Base-by-base conservation (phyloP, 2,888 invertebrate genomes). In the Heliconius sara region DNA sequence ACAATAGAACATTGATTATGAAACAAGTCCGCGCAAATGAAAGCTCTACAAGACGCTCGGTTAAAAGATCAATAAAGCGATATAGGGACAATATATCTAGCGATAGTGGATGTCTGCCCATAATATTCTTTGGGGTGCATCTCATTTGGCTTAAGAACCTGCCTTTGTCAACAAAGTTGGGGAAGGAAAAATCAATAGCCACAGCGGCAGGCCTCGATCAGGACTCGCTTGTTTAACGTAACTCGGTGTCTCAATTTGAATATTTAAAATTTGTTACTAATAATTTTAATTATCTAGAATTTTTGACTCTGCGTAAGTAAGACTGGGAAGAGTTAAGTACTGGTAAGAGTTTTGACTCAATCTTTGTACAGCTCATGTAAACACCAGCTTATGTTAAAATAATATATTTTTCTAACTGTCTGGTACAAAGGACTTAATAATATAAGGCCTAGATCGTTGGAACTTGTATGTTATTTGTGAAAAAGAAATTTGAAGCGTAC, bases 101-200 rank as follows among this genome's bases (percentile, higher is more conserved):
- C 85, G 85, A 86, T 86, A 87, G 87, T 87, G 94, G 90, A 94
- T 94, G 95, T 94, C 95, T 94, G 95, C 92, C 95, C 94, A 93
- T 95, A 95, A 95, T 95, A 95, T 95, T 94, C 94, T 95, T 95
- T 94, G 91, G 95, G 95, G 95, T 95, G 95, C 95, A 95, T 95
- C 95, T 95, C 95, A 95, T 95, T 95, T 95, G 93, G 93, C 92
- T 92, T 94, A 95, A 95, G 95, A 95, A 95, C 95, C 93, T 92
- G 93, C 94, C 95, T 95, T 94, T 95, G 95, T 95, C 95, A 95
- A 95, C 95, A 95, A 92, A 91, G 90, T 91, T 91, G 91, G 94
- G 94, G 95, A 92, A 88, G 90, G 91, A 91, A 95, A 94, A 95
- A 95, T 95, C 95, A 93, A 95, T 95, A 94, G 89, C 92, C 92